These are phyloP conservation scores for Papilio polytes DNA, from an alignment of 1,140 invertebrate species.

Conservation along the genomic window DNA sequence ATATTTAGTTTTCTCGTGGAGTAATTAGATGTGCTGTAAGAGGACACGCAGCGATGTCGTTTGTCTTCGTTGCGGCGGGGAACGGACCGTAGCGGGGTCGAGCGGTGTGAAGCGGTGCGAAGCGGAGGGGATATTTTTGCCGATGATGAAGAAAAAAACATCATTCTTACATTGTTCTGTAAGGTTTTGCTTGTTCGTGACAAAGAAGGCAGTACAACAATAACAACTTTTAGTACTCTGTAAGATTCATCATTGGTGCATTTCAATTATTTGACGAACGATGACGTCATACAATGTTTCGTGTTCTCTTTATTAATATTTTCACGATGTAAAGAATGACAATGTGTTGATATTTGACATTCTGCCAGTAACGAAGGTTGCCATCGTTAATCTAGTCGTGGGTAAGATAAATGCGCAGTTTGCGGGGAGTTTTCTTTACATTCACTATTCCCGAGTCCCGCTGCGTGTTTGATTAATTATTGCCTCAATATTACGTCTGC, in stretches of 20 bases:
- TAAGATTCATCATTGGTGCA: too few relatives aligned
- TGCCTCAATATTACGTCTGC: slow-evolving; percentile 4
- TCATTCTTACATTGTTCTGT: too few relatives aligned
- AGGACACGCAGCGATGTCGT: neutral
- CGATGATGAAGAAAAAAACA: too few relatives aligned
- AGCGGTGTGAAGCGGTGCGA: too few relatives aligned
- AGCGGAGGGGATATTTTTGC: too few relatives aligned
- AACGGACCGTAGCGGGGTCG: neutral
- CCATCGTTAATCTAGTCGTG: neutral
- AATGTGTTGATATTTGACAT: neutral
- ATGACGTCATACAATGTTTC: too few relatives aligned
- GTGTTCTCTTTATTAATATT: neutral
- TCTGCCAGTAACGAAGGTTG: neutral
- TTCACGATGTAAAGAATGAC: neutral
- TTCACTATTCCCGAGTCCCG: neutral
- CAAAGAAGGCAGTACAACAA: too few relatives aligned
- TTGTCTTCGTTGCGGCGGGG: neutral
- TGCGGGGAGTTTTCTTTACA: slow-evolving; percentile 7
- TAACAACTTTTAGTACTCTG: too few relatives aligned
- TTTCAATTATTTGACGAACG: too few relatives aligned
- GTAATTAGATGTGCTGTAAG: neutral
- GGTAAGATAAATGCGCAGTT: slow-evolving; percentile 3
- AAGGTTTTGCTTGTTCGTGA: too few relatives aligned
- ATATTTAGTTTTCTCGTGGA: neutral
- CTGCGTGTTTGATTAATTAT: slow-evolving; percentile 23